Evolutionary conservation across 2,888 invertebrate genomes (phyloP), one percentile per base, ranked within the genome.

Genomic region (Drosophila paracracens): DNA sequence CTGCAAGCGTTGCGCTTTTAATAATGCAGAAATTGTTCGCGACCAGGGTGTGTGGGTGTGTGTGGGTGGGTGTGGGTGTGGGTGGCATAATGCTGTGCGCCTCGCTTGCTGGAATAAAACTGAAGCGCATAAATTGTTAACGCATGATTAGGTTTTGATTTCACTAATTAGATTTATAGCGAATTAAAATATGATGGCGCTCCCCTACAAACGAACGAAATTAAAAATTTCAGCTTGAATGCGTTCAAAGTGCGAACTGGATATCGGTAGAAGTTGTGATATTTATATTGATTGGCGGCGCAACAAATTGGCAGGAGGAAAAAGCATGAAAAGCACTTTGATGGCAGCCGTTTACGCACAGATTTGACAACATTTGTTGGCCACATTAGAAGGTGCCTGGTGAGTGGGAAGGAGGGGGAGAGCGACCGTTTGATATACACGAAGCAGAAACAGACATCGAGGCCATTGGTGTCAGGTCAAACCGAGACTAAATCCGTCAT

Each of bases 111-210:
- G 78, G 62, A 71, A 70, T 83, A 81, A 80, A 86, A 67, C 67
- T 71, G 88, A 78, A 88, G 88, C 81, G 82, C 89, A 88, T 90
- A 88, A 88, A 87, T 87, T 87, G 81, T 90, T 87, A 79, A 89
- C 89, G 87, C 87, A 78, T 87, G 87, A 87, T 87, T 90, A 87
- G 88, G 60, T 81, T 73, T 76, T 79, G 89, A 90, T 81, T 81
- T 87, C 88, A 81, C 87, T 87, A 87, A 87, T 87, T 90, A 87
- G 87, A 87, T 87, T 87, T 90, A 87, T 87, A 67, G 83, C 86
- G 83, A 73, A 85, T 88, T 88, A 77, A 90, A 85, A 85, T 76
- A 59, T 62, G 67, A 70, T 52, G 69, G 10, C 43, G 63, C 72
- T 8, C 66, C 54, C 51, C 31, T 7, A 57, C 65, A 76, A 80